Evolutionary conservation across 2,888 invertebrate species (phyloP).

Genomic region (Galerucella nymphaeae): DNA sequence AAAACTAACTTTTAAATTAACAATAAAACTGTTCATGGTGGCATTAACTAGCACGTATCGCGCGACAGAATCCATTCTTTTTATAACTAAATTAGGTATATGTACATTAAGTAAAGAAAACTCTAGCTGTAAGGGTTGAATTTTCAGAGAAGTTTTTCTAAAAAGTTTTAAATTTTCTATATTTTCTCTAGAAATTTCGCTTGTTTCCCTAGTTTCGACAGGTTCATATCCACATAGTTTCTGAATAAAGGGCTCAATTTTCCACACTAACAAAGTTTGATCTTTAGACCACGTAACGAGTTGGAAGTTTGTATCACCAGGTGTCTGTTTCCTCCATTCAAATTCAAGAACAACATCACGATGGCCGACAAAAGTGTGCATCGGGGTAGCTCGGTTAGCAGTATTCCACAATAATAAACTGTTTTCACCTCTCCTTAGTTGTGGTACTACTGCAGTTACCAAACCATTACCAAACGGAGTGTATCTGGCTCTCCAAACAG

Average conservation of each 20-base stretch:
- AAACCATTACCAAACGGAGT: conserved; percentile 93
- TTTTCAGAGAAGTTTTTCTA: conserved; percentile 62
- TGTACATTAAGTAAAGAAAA: conserved; percentile 81
- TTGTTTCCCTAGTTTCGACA: conserved; percentile 60
- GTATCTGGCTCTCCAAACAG: conserved; percentile 86
- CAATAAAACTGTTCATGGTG: conserved; percentile 67
- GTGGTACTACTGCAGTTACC: conserved; percentile 92
- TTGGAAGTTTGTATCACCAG: conserved; percentile 75
- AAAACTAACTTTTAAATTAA: conserved; percentile 74
- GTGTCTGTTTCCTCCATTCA: conserved; percentile 85
- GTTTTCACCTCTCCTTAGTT: conserved; percentile 88
- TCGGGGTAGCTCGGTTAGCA: conserved; percentile 76
- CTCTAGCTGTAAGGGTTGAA: conserved; percentile 77
- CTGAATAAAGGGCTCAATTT: conserved; percentile 85
- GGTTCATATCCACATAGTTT: conserved; percentile 83
- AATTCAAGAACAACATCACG: conserved; percentile 95
- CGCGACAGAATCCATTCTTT: conserved; percentile 66
- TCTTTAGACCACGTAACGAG: conserved; percentile 96
- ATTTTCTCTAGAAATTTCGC: conserved; percentile 37
- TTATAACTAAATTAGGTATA: conserved; percentile 77
- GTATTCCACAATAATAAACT: conserved; percentile 83
- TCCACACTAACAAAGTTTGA: conserved; percentile 91
- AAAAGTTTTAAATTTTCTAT: conserved; percentile 44
- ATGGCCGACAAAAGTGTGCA: conserved; percentile 94
- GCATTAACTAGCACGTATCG: conserved; percentile 72